Evolutionary conservation across 2,888 invertebrate genomes (phyloP).

Genomic region (Anarsia innoxiella): DNA sequence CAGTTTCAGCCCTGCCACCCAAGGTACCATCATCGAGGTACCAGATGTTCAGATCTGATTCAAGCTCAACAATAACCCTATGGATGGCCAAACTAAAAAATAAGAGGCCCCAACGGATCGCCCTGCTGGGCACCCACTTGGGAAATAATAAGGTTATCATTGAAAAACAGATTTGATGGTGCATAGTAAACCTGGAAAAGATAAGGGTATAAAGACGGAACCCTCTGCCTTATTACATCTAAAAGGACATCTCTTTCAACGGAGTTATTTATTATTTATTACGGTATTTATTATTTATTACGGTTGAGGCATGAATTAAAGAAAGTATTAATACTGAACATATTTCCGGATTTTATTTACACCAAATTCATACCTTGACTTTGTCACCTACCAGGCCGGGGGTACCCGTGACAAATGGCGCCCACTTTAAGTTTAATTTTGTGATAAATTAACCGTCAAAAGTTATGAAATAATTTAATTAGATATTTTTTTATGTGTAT

Average conservation of each 20-base stretch:
- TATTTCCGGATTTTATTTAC: too few species aligned
- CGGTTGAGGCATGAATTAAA: too few species aligned
- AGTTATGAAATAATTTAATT: too few species aligned
- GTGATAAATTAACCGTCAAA: background rate
- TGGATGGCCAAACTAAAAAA: constrained; percentile 3
- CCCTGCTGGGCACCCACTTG: constrained; percentile 4
- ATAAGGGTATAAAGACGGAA: background rate
- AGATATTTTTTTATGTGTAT: too few species aligned
- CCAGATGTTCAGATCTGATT: background rate
- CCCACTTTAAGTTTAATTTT: too few species aligned
- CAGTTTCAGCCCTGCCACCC: background rate
- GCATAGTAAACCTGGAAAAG: background rate
- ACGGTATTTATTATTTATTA: background rate
- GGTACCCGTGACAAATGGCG: too few species aligned
- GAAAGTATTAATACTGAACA: too few species aligned
- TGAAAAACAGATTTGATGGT: background rate
- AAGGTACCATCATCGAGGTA: constrained; percentile 2
- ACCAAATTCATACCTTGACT: too few species aligned
- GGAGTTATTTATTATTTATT: too few species aligned
- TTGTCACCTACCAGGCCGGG: too few species aligned
- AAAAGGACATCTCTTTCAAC: constrained; percentile 2
- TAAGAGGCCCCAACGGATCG: background rate
- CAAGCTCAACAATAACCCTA: background rate
- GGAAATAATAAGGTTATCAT: background rate
- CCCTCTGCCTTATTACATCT: background rate